A percentile compares a stretch with the other conserved stretches of the same genome.
These are phyloP conservation scores for Tethea ocularis DNA, from an alignment of 2,888 invertebrate species.

Conservation along the genomic window DNA sequence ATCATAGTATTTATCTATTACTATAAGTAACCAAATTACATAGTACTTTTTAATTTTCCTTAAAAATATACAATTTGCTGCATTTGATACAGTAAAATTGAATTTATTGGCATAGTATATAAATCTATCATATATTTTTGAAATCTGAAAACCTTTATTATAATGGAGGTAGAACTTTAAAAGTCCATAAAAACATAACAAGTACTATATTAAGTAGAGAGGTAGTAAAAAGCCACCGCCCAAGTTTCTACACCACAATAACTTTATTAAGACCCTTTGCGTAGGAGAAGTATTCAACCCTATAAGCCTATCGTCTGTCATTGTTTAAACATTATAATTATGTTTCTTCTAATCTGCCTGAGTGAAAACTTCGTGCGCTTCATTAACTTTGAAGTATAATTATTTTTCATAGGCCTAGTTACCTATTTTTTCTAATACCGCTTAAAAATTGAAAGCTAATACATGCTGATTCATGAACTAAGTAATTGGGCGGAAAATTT, in stretches of 20 bases:
- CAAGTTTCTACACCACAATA: neutral
- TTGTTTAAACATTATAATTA: neutral
- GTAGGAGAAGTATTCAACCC: neutral
- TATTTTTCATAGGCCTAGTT: too few species aligned
- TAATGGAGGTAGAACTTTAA: neutral
- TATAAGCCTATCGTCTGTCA: neutral
- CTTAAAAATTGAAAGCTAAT: neutral
- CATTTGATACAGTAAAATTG: too few species aligned
- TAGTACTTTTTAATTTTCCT: too few species aligned
- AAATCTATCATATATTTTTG: too few species aligned
- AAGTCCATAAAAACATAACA: neutral
- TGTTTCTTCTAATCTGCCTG: too few species aligned
- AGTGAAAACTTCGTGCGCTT: too few species aligned
- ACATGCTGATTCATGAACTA: constrained; percentile 55
- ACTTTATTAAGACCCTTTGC: neutral
- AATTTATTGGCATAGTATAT: too few species aligned
- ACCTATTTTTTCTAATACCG: too few species aligned
- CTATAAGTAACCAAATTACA: too few species aligned
- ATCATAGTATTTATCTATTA: too few species aligned
- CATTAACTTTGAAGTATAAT: too few species aligned
- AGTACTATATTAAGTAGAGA: neutral
- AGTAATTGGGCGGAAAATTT: constrained; percentile 71
- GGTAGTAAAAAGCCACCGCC: neutral
- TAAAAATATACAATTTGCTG: too few species aligned
- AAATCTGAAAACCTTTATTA: neutral